Conservation (phyloP, 2,888 invertebrate species). For the Metopia argyrocephala region DNA sequence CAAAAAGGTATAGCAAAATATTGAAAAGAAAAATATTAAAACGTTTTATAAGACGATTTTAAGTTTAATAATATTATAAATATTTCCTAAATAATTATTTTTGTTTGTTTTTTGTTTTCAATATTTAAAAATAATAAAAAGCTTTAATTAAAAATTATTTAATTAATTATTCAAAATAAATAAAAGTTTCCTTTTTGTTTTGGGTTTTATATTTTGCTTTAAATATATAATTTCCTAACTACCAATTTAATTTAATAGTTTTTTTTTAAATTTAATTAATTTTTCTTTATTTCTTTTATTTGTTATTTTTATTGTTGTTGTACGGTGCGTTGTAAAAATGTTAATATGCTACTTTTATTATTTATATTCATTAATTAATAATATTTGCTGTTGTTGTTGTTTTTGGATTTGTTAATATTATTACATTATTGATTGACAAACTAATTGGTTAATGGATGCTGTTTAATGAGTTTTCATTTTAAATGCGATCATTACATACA, state of each 20-base stretch:
- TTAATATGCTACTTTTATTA: conserved; percentile 61
- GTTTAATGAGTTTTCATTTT: conserved; percentile 29
- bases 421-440: background rate
- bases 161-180: background rate
- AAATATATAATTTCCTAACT: conserved; percentile 60
- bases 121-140: background rate
- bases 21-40: no score
- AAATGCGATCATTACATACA: no score
- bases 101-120: background rate
- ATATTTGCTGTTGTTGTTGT: conserved; percentile 1
- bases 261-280: conserved; percentile 13
- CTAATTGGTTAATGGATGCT: no score
- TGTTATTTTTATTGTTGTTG: conserved; percentile 42
- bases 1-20: no score
- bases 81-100: background rate
- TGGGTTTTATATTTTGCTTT: background rate
- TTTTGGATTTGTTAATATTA: conserved; percentile 33
- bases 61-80: no score
- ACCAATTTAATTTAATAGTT: conserved; percentile 19
- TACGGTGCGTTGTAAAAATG: conserved; percentile 65
- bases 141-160: background rate
- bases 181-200: background rate
- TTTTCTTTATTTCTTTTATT: conserved; percentile 32
- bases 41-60: no score
- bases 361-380: background rate